phyloP scores from a whole-genome alignment of 2,113 vertebrate genomes.

The Thamnophis sirtalis region DNA sequence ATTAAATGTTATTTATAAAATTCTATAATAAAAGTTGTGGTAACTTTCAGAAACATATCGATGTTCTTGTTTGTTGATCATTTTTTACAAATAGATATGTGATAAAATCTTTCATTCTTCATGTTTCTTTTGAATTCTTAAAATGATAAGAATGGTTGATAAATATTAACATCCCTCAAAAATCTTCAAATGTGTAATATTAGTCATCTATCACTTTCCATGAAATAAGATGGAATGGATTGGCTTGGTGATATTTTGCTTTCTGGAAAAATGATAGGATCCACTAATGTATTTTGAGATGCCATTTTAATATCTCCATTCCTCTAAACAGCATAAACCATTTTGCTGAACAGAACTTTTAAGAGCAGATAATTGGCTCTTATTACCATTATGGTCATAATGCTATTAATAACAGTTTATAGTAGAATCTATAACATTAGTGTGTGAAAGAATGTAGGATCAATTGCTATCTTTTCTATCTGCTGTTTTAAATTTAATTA shows the following conservation, averaged over 20 bases:
- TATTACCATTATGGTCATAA: slow-evolving; percentile 34
- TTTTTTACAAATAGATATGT: neutral
- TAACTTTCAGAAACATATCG: neutral
- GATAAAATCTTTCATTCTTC: neutral
- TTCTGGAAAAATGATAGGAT: neutral
- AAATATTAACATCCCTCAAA: neutral
- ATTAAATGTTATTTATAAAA: neutral
- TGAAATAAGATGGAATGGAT: neutral
- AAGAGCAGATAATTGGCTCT: slow-evolving; percentile 19
- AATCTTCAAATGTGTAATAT: neutral
- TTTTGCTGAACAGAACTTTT: neutral
- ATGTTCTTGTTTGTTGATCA: neutral
- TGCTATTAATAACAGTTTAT: slow-evolving; percentile 24
- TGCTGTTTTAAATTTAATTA: slow-evolving; percentile 36
- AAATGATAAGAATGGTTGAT: neutral
- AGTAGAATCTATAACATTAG: slow-evolving; percentile 34
- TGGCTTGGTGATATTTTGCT: neutral
- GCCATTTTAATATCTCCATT: neutral
- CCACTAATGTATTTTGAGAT: neutral
- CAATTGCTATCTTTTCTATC: slow-evolving; percentile 32
- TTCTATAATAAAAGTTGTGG: neutral
- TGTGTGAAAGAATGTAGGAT: slow-evolving; percentile 27
- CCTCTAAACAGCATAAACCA: neutral
- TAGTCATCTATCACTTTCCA: neutral
- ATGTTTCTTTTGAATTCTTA: neutral